phyloP scores from a whole-genome alignment of 2,797 vertebrate species.

The Falco columbarius region DNA sequence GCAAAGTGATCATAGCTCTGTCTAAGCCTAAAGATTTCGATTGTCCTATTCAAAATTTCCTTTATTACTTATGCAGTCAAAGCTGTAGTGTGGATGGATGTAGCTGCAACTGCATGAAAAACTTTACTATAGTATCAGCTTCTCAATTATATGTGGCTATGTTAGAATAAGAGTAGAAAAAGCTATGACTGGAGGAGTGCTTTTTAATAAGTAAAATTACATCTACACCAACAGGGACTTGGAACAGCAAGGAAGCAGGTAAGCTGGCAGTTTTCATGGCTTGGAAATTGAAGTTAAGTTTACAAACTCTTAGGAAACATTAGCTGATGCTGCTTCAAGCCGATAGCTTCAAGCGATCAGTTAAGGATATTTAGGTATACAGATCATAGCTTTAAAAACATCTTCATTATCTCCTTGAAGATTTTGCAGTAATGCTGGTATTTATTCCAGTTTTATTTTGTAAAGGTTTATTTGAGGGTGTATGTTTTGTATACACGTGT shows the following conservation, averaged over 20 bases:
- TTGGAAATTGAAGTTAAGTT: neutral
- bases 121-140: neutral
- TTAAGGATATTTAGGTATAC: neutral
- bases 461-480: neutral
- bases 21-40: neutral
- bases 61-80: neutral
- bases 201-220: neutral
- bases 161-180: neutral
- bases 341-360: neutral
- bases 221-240: neutral
- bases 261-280: neutral
- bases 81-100: neutral
- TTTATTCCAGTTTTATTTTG: neutral
- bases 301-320: neutral
- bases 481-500: neutral
- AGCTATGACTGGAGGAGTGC: neutral
- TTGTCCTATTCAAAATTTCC: neutral
- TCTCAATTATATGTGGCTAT: neutral
- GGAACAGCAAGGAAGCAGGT: neutral
- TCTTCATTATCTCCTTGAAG: neutral
- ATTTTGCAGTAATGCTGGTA: neutral
- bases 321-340: neutral
- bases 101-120: neutral
- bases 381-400: neutral
- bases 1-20: neutral